Conservation (phyloP, 2,888 invertebrate species). For the Tetranychus truncatus region DNA sequence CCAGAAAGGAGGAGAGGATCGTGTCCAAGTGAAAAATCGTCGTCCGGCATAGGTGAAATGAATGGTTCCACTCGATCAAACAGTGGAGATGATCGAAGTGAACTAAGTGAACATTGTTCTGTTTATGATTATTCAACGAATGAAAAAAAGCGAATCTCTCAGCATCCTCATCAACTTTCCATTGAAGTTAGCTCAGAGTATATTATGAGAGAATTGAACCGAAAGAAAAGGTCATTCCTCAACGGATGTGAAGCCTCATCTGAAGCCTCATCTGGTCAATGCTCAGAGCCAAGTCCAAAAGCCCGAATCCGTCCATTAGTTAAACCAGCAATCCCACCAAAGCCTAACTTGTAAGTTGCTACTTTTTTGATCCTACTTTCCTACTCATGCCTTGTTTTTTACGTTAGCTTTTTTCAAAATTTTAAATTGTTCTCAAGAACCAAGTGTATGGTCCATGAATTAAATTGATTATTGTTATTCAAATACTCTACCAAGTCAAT, state of each 20-base stretch:
- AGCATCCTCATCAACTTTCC: not conserved
- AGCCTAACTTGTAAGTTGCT: slow-evolving; percentile 13
- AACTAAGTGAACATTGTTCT: not conserved
- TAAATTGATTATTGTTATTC: not conserved
- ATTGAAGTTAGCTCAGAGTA: not conserved
- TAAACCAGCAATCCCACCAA: slow-evolving; percentile 12
- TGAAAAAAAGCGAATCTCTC: not conserved
- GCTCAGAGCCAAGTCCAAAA: slow-evolving; percentile 2
- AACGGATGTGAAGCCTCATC: not conserved
- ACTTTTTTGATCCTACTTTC: not conserved
- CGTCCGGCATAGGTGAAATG: not conserved
- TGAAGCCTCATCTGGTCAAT: not conserved
- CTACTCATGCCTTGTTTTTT: not conserved
- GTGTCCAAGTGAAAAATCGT: not conserved
- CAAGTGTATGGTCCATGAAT: not conserved
- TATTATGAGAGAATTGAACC: slow-evolving; percentile 1
- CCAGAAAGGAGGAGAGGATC: not conserved
- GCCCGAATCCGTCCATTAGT: slow-evolving; percentile 1
- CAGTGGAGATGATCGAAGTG: slow-evolving; percentile 2
- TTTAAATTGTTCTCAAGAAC: not conserved
- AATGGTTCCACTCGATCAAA: not conserved
- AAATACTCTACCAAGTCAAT: not conserved
- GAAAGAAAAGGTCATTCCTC: not conserved
- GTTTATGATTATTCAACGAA: not conserved
- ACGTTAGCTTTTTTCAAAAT: not conserved